These are phyloP conservation scores for Ictalurus punctatus DNA, from an alignment of 2,113 vertebrate species.

Conservation along the genomic window DNA sequence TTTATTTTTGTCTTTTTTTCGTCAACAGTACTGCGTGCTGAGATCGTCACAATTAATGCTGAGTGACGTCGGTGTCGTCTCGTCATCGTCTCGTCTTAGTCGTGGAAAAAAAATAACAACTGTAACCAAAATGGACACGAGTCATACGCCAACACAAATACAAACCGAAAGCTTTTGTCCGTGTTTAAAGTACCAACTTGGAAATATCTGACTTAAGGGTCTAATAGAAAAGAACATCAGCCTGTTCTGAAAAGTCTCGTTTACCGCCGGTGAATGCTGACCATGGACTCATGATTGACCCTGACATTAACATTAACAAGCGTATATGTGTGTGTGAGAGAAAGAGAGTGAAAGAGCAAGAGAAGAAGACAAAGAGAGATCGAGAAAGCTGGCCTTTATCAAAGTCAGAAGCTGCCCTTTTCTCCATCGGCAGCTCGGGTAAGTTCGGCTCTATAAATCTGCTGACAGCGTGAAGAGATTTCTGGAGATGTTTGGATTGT, in stretches of 20 bases:
- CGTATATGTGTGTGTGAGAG: constrained; percentile 10
- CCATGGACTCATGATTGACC: not conserved
- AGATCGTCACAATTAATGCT: too few relatives aligned
- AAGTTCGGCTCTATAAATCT: constrained; percentile 53
- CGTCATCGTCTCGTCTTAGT: too few relatives aligned
- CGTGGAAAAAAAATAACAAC: too few relatives aligned
- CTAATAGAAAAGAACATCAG: not conserved
- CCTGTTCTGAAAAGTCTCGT: not conserved
- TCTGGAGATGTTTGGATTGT: constrained; percentile 53
- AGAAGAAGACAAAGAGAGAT: constrained; percentile 29
- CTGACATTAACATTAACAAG: constrained; percentile 26
- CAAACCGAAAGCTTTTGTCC: not conserved
- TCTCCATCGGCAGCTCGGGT: constrained; percentile 56
- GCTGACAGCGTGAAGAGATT: constrained; percentile 51
- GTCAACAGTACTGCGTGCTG: too few relatives aligned
- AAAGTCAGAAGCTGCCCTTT: constrained; percentile 72
- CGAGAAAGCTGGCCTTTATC: constrained; percentile 68
- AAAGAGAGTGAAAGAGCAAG: constrained; percentile 38
- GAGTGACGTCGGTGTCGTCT: too few relatives aligned
- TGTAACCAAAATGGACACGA: too few relatives aligned
- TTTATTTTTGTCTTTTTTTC: too few relatives aligned
- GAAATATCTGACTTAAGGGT: not conserved
- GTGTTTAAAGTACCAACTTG: not conserved
- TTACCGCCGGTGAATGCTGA: not conserved
- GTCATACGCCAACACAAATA: not conserved